phyloP scores from a whole-genome alignment of 2,888 invertebrate genomes.

The Eretmocerus hayati region DNA sequence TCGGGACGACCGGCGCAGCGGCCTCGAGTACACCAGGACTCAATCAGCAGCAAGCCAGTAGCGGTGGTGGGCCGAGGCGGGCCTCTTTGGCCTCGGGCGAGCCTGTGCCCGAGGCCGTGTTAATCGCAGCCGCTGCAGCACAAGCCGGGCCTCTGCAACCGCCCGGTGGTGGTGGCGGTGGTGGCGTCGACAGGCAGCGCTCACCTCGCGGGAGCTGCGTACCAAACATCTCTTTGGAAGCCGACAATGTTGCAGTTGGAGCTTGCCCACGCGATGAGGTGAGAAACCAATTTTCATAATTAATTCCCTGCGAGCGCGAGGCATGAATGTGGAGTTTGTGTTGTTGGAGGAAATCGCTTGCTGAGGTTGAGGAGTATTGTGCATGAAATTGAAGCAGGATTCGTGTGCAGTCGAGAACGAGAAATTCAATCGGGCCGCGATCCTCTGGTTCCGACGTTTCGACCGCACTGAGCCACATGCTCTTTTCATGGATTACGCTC shows the following conservation, averaged over 20 bases:
- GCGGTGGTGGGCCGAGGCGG: slow-evolving; percentile 29
- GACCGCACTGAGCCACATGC: no score
- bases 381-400: no score
- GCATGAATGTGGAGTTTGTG: no score
- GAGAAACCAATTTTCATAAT: slow-evolving; percentile 6
- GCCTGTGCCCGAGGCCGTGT: slow-evolving; percentile 32
- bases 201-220: slow-evolving; percentile 59
- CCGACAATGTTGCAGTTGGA: slow-evolving; percentile 37
- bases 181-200: slow-evolving; percentile 47
- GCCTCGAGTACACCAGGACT: no score
- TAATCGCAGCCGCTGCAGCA: slow-evolving; percentile 53
- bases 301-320: no score
- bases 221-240: slow-evolving; percentile 53
- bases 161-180: slow-evolving; percentile 17
- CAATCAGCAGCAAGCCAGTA: no score
- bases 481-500: no score
- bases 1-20: not conserved
- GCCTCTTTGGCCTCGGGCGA: slow-evolving; percentile 42
- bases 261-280: slow-evolving; percentile 38
- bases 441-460: no score
- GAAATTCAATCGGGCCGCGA: no score
- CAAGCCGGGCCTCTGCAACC: slow-evolving; percentile 30
- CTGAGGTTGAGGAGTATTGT: no score
- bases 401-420: no score
- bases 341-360: no score